Evolutionary conservation across 2,797 vertebrate genomes (phyloP).

Genomic region (Mormyrus hasselquistii): DNA sequence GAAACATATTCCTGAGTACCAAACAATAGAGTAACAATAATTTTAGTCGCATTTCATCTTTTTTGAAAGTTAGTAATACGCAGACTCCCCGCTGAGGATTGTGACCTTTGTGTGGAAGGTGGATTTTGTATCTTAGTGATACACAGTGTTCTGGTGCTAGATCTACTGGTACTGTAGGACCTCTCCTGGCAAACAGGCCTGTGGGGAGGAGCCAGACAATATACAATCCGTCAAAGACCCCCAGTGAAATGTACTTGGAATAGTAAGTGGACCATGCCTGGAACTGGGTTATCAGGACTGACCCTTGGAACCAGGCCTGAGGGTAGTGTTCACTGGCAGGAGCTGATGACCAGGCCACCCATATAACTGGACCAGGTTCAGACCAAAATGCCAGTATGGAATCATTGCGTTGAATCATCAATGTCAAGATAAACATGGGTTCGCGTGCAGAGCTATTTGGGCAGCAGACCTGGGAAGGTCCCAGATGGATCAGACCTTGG

Average conservation of each 20-base stretch:
- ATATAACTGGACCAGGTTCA: neutral
- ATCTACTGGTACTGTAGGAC: neutral
- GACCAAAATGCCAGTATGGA: neutral
- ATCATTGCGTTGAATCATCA: neutral
- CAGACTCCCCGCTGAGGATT: neutral
- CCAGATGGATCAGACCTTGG: neutral
- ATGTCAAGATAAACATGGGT: neutral
- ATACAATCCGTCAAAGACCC: neutral
- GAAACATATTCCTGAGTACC: neutral
- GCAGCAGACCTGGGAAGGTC: neutral
- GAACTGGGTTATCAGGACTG: neutral
- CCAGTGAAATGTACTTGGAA: neutral
- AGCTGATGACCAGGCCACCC: neutral
- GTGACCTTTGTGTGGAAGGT: neutral
- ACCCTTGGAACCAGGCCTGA: neutral
- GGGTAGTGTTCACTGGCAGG: neutral
- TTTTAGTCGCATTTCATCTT: slow-evolving; percentile 41
- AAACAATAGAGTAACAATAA: neutral
- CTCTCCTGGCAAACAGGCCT: neutral
- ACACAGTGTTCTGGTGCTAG: neutral
- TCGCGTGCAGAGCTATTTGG: neutral
- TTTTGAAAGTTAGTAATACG: neutral
- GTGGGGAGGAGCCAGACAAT: neutral
- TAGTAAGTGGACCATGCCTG: neutral
- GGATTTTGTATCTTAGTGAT: neutral